Percentiles rank a stretch among this genome's conserved stretches.
These are phyloP conservation scores for Vicugna pacos DNA, from an alignment of 2,113 vertebrate species.

Conservation along the genomic window DNA sequence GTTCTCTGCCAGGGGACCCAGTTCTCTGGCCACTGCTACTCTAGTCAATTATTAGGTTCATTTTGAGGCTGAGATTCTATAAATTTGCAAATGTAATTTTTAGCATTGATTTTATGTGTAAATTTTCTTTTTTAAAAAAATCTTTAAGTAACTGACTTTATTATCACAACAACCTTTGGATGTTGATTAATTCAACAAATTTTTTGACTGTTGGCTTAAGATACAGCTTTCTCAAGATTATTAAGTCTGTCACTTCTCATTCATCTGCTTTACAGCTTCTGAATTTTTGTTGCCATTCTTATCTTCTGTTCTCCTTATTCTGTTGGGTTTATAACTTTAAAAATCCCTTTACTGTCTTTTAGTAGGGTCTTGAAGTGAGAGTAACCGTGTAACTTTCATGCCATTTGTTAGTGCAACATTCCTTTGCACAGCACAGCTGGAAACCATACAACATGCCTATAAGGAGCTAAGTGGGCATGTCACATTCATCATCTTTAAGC, in stretches of 20 bases:
- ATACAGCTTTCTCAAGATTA: neutral
- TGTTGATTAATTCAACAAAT: neutral
- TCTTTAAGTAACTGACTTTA: neutral
- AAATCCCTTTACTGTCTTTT: neutral
- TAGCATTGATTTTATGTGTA: neutral
- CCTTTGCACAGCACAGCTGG: no score
- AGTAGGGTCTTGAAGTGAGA: neutral
- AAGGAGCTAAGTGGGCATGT: neutral
- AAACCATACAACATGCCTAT: no score
- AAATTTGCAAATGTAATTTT: neutral
- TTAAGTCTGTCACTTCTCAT: neutral
- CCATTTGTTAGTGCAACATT: no score
- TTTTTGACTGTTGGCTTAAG: neutral
- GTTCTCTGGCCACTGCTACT: neutral
- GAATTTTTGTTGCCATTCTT: neutral
- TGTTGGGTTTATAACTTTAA: neutral
- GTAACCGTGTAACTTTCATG: no score
- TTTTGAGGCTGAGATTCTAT: neutral
- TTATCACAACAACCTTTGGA: neutral
- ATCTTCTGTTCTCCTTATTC: slow-evolving; percentile 9
- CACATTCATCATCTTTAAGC: neutral
- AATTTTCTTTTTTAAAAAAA: neutral
- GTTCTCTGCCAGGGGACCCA: neutral
- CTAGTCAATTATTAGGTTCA: neutral
- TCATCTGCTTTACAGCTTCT: neutral